Evolutionary conservation across 2,888 invertebrate genomes (phyloP).

Genomic region (Tubulanus polymorphus): DNA sequence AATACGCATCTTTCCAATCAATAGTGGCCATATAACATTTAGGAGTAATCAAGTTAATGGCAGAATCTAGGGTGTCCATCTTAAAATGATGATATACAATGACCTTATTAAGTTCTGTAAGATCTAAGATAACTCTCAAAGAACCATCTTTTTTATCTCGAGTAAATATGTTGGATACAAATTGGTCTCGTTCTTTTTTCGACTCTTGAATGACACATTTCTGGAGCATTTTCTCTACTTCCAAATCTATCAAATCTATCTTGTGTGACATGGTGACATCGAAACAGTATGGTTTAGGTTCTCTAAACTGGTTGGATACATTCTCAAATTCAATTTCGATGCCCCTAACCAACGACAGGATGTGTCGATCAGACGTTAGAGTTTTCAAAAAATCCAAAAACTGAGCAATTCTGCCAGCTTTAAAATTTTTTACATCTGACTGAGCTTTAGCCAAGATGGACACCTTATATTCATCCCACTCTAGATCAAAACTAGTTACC

Average conservation of each 20-base stretch:
- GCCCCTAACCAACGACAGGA: background rate
- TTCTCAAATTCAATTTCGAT: background rate
- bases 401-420: background rate
- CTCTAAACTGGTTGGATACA: background rate
- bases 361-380: background rate
- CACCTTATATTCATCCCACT: no score
- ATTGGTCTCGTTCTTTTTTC: background rate
- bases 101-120: constrained; percentile 12
- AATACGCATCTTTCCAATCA: constrained; percentile 21
- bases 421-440: background rate
- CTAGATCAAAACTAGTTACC: no score
- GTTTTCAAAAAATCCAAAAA: background rate
- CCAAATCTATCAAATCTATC: background rate
- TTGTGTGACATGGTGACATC: background rate
- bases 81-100: constrained; percentile 24
- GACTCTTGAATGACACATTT: constrained; percentile 2
- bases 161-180: constrained; percentile 19
- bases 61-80: constrained; percentile 20
- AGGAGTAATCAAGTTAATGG: constrained; percentile 9
- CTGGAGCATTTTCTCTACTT: background rate
- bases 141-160: constrained; percentile 18
- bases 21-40: constrained; percentile 21
- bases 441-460: no score
- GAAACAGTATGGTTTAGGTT: background rate
- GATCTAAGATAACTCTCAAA: constrained; percentile 15